These are phyloP conservation scores for Dryas iulia DNA, from an alignment of 1,140 invertebrate species.

Conservation along the genomic window DNA sequence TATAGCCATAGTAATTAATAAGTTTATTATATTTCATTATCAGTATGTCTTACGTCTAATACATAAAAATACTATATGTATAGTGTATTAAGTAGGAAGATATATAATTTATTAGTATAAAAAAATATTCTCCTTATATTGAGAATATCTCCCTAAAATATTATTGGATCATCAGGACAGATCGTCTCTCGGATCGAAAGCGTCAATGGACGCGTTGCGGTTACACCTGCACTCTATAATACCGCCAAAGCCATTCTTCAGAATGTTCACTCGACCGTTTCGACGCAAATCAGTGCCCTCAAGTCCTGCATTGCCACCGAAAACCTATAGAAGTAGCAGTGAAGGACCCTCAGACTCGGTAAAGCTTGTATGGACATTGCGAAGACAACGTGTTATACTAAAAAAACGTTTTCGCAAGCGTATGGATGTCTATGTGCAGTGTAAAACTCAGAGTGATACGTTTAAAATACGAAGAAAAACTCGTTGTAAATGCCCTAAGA, in stretches of 20 bases:
- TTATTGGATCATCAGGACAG: conserved; percentile 57
- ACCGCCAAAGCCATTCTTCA: conserved; percentile 79
- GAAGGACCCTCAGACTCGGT: conserved; percentile 75
- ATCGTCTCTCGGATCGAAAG: conserved; percentile 67
- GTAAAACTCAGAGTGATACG: conserved; percentile 50
- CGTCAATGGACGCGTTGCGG: conserved; percentile 69
- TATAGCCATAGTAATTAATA: too few species aligned
- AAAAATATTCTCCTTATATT: too few species aligned
- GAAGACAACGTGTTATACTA: conserved; percentile 57
- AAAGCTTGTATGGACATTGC: conserved; percentile 56
- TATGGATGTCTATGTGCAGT: conserved; percentile 72
- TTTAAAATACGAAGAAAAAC: conserved; percentile 51
- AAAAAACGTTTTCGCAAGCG: conserved; percentile 63
- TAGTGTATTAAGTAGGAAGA: too few species aligned
- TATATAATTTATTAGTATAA: too few species aligned
- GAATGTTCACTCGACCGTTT: conserved; percentile 83
- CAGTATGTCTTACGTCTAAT: too few species aligned
- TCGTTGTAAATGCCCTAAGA: conserved; percentile 61
- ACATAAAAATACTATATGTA: too few species aligned
- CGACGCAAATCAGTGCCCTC: conserved; percentile 84
- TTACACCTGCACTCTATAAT: conserved; percentile 76
- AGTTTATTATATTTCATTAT: too few species aligned
- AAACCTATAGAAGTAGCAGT: conserved; percentile 78
- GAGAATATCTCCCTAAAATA: not conserved
- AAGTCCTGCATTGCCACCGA: conserved; percentile 80